Conservation (phyloP, 2,113 vertebrate genomes). For the Malurus cyaneus region DNA sequence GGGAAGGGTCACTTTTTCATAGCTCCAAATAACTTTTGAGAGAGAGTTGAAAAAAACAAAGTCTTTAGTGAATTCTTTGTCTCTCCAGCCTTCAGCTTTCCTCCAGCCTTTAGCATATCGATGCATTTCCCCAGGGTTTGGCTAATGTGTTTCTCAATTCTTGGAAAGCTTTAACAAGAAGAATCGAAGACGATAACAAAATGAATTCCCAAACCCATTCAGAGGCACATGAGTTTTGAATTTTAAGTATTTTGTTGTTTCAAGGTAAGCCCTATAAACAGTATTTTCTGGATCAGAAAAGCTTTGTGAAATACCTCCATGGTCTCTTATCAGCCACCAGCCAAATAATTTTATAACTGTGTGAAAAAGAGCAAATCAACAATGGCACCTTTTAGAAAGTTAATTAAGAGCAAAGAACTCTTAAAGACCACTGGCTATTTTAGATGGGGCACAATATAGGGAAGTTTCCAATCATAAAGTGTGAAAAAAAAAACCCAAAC, state of each 20-base stretch:
- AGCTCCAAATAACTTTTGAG: neutral
- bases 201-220: conserved; percentile 10
- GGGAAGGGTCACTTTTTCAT: neutral
- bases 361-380: neutral
- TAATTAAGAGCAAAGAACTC: neutral
- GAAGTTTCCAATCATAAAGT: neutral
- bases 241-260: conserved; percentile 38
- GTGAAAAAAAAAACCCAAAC: neutral
- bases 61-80: conserved; percentile 5
- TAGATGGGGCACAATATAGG: neutral
- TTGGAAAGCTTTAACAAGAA: conserved; percentile 28
- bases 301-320: neutral
- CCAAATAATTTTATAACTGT: neutral
- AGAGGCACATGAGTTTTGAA: neutral
- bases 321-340: neutral
- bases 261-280: neutral
- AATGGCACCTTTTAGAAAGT: neutral
- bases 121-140: conserved; percentile 7
- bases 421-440: neutral
- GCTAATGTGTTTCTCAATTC: conserved; percentile 35
- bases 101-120: neutral
- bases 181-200: neutral
- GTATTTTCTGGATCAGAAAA: neutral
- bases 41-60: neutral
- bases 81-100: neutral